A percentile compares a stretch with the other conserved stretches of the same genome.
Conservation (phyloP, 2,113 vertebrate species). For the Tricholaema leucomelas region DNA sequence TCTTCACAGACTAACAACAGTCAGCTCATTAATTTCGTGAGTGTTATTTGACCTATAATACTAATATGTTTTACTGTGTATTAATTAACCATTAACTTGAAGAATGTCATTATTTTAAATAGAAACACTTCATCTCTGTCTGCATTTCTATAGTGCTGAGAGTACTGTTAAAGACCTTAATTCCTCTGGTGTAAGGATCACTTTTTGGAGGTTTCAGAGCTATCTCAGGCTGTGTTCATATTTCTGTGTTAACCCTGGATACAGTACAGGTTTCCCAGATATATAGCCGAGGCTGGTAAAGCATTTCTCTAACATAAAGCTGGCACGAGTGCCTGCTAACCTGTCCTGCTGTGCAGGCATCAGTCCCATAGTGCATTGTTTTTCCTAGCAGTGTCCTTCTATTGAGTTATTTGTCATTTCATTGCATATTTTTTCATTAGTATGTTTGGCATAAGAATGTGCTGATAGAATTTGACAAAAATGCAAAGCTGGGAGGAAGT, state of each 20-base stretch:
- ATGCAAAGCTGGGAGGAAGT: conserved; percentile 5
- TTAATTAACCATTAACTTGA: conserved; percentile 9
- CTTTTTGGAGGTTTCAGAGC: not conserved
- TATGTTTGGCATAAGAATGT: not conserved
- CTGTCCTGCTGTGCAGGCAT: not conserved
- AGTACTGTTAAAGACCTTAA: not conserved
- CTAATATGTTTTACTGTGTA: conserved; percentile 13
- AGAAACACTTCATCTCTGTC: not conserved
- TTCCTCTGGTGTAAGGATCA: not conserved
- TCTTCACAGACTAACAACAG: not conserved
- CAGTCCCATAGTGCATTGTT: not conserved
- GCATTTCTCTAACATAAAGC: not conserved
- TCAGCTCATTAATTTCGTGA: not conserved
- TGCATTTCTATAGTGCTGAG: not conserved
- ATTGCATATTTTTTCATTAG: conserved; percentile 3
- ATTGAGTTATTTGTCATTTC: not conserved
- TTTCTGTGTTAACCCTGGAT: not conserved
- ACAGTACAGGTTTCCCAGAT: not conserved
- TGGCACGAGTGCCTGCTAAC: not conserved
- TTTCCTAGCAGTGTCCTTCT: not conserved
- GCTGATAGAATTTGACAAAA: conserved; percentile 33
- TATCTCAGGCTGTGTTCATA: accelerated
- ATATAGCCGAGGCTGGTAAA: not conserved
- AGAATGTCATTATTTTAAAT: not conserved
- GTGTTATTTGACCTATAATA: not conserved